Conservation (phyloP, 2,888 invertebrate species). For the Lacanobia wlatinum region DNA sequence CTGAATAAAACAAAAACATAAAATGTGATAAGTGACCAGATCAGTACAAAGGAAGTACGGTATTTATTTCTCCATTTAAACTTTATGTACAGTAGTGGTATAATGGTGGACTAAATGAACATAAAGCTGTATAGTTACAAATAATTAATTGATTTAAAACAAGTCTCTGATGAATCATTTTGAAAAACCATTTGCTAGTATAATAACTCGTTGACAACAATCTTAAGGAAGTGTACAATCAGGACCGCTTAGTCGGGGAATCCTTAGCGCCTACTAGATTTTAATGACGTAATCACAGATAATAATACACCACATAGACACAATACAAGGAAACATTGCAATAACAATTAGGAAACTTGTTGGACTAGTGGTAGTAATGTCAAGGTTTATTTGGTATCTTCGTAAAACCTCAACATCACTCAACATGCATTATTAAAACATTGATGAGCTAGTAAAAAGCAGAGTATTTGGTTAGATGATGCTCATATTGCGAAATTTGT, state of each 20-base stretch:
- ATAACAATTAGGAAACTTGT: conserved; percentile 22
- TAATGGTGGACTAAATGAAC: too few species aligned
- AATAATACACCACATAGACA: conserved; percentile 5
- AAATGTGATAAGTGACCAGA: background rate
- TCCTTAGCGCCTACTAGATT: conserved; percentile 4
- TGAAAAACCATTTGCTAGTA: background rate
- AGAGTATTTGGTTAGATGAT: background rate
- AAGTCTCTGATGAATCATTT: background rate
- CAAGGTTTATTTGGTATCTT: conserved; percentile 42
- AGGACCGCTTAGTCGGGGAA: conserved; percentile 10
- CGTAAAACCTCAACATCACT: background rate
- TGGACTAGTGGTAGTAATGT: conserved; percentile 45
- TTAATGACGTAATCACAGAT: conserved; percentile 15
- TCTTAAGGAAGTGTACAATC: background rate
- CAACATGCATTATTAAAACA: background rate
- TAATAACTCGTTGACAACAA: background rate
- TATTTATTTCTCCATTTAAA: too few species aligned
- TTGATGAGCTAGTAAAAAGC: background rate
- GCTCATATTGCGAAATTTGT: too few species aligned
- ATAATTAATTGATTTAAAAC: background rate
- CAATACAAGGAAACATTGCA: conserved; percentile 27
- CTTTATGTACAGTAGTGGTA: too few species aligned
- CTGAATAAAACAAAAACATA: background rate
- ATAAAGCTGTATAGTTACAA: too few species aligned
- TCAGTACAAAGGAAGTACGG: background rate